A percentile compares a stretch with the other conserved stretches of the same genome.
Evolutionary conservation across 2,888 invertebrate genomes (phyloP).

Genomic region (Caenorhabditis angaria): DNA sequence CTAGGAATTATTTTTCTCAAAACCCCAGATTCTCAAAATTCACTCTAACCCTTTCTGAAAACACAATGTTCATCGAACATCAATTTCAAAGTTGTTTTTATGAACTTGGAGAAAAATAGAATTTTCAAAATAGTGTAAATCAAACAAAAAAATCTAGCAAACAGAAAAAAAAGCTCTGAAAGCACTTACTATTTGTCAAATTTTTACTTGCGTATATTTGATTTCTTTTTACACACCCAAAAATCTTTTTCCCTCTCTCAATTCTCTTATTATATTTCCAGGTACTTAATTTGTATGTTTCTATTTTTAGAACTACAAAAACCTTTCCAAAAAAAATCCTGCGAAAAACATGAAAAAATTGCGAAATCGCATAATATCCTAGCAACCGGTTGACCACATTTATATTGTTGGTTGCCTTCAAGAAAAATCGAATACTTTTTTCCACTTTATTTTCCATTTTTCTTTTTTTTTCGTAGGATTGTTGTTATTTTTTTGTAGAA

Average conservation of each 20-base stretch:
- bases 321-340: neutral
- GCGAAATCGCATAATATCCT: conserved; percentile 4
- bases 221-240: neutral
- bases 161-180: neutral
- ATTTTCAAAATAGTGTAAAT: neutral
- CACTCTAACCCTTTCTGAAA: too few relatives aligned
- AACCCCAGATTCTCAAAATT: too few relatives aligned
- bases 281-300: neutral
- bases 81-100: neutral
- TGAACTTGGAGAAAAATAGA: neutral
- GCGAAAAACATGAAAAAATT: neutral
- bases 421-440: neutral
- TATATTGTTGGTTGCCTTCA: neutral
- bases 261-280: too few relatives aligned
- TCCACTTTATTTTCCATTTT: neutral
- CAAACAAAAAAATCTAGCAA: neutral
- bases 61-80: neutral
- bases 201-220: neutral
- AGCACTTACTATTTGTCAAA: neutral
- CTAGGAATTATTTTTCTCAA: too few relatives aligned
- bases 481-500: neutral
- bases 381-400: conserved; percentile 2
- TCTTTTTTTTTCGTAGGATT: neutral
- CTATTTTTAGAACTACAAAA: neutral
- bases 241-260: too few relatives aligned